Evolutionary conservation across 2,113 vertebrate genomes (phyloP).

Genomic region (Tricholaema leucomelas): DNA sequence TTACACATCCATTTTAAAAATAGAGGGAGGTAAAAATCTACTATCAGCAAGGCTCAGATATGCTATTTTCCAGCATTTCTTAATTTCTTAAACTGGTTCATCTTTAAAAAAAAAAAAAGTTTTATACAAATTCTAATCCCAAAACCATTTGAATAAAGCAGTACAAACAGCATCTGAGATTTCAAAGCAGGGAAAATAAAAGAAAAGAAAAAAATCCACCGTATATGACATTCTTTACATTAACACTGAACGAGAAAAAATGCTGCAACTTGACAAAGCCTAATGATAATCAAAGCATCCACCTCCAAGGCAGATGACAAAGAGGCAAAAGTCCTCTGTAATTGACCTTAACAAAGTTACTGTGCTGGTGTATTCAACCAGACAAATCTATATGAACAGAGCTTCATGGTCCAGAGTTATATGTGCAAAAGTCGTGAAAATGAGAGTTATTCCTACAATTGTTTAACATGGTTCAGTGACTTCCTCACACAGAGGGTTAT

Average conservation of each 20-base stretch:
- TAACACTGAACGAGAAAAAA: not conserved
- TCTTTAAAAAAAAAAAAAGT: too few species aligned
- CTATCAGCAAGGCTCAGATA: not conserved
- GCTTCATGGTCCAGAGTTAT: constrained; percentile 20
- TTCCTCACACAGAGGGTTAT: not conserved
- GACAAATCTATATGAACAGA: constrained; percentile 8
- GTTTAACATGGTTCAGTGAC: not conserved
- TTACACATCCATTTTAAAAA: not conserved
- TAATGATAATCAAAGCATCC: not conserved
- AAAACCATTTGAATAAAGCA: not conserved
- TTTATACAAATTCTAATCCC: too few species aligned
- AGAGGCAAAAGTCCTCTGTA: constrained; percentile 2
- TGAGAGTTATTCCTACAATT: not conserved
- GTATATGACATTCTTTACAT: not conserved
- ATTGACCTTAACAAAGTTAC: not conserved
- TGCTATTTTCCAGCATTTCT: not conserved
- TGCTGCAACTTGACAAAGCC: not conserved
- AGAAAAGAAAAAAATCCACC: not conserved
- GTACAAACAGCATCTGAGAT: not conserved
- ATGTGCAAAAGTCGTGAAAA: constrained; percentile 24
- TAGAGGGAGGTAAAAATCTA: not conserved
- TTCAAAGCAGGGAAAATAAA: not conserved
- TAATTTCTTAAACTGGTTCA: not conserved
- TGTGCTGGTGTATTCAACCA: not conserved
- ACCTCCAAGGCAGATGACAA: not conserved